Percentiles rank a stretch among this genome's conserved stretches.
Evolutionary conservation across 2,113 vertebrate genomes (phyloP).

Genomic region (rabbit (Oryctolagus cuniculus)): DNA sequence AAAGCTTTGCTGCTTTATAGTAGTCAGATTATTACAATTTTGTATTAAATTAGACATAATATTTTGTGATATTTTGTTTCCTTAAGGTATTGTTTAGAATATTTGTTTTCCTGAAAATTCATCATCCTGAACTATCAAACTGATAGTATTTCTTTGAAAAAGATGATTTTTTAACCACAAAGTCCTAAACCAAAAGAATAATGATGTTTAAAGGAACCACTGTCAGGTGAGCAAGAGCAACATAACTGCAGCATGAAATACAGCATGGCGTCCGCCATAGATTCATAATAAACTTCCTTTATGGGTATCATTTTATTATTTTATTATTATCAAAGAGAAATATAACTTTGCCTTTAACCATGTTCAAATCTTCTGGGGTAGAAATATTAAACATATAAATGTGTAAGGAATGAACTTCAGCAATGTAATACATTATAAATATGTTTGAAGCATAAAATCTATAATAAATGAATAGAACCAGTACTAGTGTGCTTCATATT

Average conservation of each 20-base stretch:
- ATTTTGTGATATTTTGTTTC: not conserved
- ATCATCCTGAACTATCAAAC: constrained; percentile 35
- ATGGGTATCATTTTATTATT: constrained; percentile 24
- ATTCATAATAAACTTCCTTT: not conserved
- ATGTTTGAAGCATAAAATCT: constrained; percentile 53
- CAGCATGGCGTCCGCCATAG: not conserved
- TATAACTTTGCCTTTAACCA: constrained; percentile 63
- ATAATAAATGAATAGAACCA: constrained; percentile 44
- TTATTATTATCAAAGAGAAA: constrained; percentile 64
- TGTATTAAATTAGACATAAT: not conserved
- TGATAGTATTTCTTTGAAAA: constrained; percentile 1
- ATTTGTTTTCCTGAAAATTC: not conserved
- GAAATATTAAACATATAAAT: constrained; percentile 67
- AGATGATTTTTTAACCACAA: constrained; percentile 31
- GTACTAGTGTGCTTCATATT: constrained; percentile 22
- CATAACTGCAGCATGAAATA: not conserved
- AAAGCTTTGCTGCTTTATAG: not conserved
- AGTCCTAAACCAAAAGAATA: not conserved
- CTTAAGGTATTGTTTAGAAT: not conserved
- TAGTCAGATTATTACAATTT: not conserved
- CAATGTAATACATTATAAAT: constrained; percentile 60
- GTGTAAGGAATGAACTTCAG: constrained; percentile 39
- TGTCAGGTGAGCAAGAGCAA: not conserved
- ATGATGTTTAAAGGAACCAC: not conserved
- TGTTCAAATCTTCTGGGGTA: constrained; percentile 51